Base-by-base conservation (phyloP, 2,113 vertebrate species). In the Ceyx melanurus region DNA sequence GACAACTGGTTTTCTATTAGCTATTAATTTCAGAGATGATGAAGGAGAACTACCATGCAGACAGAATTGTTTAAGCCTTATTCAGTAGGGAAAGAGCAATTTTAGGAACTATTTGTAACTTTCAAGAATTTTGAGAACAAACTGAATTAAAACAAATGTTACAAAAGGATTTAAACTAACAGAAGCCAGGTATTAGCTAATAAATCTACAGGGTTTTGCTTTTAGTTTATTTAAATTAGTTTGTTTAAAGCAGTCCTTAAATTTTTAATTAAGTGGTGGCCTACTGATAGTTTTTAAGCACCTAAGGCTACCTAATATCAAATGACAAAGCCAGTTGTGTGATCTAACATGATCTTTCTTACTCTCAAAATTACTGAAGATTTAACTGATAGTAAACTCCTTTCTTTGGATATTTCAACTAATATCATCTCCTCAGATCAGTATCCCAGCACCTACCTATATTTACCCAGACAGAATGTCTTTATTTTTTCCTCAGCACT, bases 121-220 rank as follows among this genome's bases (percentile, higher is more conserved):
- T 73, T 5, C 11, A 92, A 43, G 19, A 83, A 80, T 20, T 79
- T 5, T 65, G 57, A 86, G 4, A 72, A 68, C 21, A n/a, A 71
- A 65, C 4, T 10, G 11, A 84, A 76, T 61, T 76, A 58, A 57
- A 68, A 29, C 14, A 62, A 74, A 51, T 5, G 6, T 17, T 67
- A 51, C 22, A 53, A 53, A 23, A 74, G 20, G 12, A 60, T 31
- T 64, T 58, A 50, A 91, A 72, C 5, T 51, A 78, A 60, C 10
- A 71, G 8, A 71, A 83, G 19, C 3, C 28, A 92, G 9, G 7
- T 48, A 43, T 8, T 46, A 53, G 29, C n/a, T 42, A 21, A 51
- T 16, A 79, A 48, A 50, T 42, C 8, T 13, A 53, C 2, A 0
- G 0, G 0, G 8, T 89, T 71, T 74, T 42, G 5, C 16, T 43